Evolutionary conservation across 2,888 invertebrate species (phyloP), one percentile per base, ranked within the genome.

Genomic region (Archips xylosteana): DNA sequence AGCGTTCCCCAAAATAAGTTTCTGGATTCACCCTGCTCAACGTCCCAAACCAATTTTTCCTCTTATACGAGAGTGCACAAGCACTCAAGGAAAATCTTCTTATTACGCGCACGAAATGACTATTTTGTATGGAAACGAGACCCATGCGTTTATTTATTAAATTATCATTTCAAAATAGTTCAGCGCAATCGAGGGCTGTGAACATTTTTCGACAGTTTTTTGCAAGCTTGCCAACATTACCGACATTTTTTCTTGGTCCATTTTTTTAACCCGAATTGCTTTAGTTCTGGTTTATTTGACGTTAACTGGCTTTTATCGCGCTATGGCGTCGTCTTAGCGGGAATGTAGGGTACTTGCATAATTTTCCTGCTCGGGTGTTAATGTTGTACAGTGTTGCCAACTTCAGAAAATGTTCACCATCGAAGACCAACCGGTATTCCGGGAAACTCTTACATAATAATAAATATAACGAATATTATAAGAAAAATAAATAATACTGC

Each of bases 161-260:
- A 66, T 71, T 66, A 66, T 71, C 65, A 66, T 66, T 71, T 66
- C 60, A 71, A 66, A 66, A 71, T 71, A 66, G 66, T 66, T 71
- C n/a, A 9, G 8, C 49, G 51, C 51, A 51, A 66, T 66, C 42
- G 8, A n/a, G 54, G 6, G 13, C 32, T 13, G 39, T n/a, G 65
- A 49, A n/a, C 34, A 49, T 3, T 60, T 60, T 39, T 39, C 36
- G 6, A 34, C 34, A 8, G 13, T 32, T n/a, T 34, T 32, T 49
- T n/a, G 45, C 23, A 13, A 12, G 13, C 9, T 51, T 65, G 64
- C 49, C 64, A 34, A 36, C 10, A 32, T 57, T 57, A 54, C 54
- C n/a, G 49, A 12, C 51, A n/a, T 15, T 32, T 34, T 64, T 64
- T 64, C n/a, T 36, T n/a, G 51, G n/a, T 9, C 15, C 32, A 8